A percentile compares a stretch with the other conserved stretches of the same genome.
phyloP scores from a whole-genome alignment of 2,113 vertebrate species.

The Notarius quadriscutis region DNA sequence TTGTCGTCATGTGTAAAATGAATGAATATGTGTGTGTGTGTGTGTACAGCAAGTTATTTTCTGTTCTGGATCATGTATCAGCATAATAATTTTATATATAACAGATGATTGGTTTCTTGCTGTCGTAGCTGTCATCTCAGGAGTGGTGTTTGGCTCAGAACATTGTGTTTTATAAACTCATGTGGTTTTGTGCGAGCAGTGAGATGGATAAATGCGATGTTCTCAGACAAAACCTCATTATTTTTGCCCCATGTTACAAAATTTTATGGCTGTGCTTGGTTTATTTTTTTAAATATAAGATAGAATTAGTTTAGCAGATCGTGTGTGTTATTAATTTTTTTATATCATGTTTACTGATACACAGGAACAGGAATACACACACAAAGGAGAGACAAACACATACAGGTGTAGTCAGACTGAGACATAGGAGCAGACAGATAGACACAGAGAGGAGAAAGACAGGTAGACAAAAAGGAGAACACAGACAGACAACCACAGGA shows the following conservation, averaged over 20 bases:
- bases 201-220: background rate
- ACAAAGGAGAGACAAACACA: background rate
- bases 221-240: slow-evolving; percentile 13
- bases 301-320: background rate
- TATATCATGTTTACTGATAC: background rate
- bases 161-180: background rate
- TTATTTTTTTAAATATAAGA: background rate
- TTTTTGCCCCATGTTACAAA: background rate
- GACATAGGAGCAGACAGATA: background rate
- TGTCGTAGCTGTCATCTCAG: background rate
- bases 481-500: background rate
- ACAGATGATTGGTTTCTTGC: slow-evolving; percentile 23
- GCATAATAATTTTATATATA: slow-evolving; percentile 19
- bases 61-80: background rate
- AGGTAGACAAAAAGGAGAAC: background rate
- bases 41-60: background rate
- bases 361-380: background rate
- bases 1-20: background rate
- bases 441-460: background rate
- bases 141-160: slow-evolving; percentile 8
- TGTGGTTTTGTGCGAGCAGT: background rate
- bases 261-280: background rate
- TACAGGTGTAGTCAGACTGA: background rate
- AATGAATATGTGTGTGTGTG: background rate
- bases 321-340: background rate